phyloP scores from a whole-genome alignment of 1,140 invertebrate genomes.

The Lepeophtheirus salmonis region DNA sequence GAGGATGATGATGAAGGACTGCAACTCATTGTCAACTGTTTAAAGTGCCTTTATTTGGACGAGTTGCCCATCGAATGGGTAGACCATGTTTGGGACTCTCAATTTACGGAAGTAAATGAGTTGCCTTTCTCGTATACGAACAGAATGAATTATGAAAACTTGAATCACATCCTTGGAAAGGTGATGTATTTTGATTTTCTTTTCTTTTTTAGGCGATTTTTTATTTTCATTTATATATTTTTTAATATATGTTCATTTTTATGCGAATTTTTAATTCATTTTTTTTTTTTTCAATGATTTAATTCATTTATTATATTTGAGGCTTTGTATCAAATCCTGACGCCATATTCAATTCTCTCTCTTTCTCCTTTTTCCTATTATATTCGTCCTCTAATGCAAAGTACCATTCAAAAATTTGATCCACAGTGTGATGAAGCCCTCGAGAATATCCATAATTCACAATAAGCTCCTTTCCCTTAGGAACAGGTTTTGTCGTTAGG shows the following conservation, averaged over 20 bases:
- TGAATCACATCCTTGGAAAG: not conserved
- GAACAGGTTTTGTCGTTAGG: not conserved
- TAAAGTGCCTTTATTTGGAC: conserved; percentile 21
- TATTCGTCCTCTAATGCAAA: not conserved
- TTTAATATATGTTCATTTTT: too few species aligned
- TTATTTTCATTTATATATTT: too few species aligned
- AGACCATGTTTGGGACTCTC: conserved; percentile 34
- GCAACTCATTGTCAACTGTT: conserved; percentile 23
- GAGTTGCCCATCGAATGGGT: conserved; percentile 24
- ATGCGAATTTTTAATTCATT: not conserved
- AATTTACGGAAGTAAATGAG: not conserved
- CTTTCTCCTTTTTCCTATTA: not conserved
- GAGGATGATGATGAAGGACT: too few species aligned
- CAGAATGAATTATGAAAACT: not conserved
- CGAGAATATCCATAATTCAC: not conserved
- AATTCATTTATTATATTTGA: not conserved
- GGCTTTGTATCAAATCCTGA: not conserved
- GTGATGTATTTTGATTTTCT: too few species aligned
- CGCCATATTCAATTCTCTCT: not conserved
- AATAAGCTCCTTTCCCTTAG: not conserved
- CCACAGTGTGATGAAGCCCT: not conserved
- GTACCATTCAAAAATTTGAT: not conserved
- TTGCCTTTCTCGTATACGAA: not conserved
- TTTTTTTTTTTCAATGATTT: not conserved
- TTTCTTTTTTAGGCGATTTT: too few species aligned